phyloP scores from a whole-genome alignment of 1,140 invertebrate species.

The Acromyrmex charruanus region DNA sequence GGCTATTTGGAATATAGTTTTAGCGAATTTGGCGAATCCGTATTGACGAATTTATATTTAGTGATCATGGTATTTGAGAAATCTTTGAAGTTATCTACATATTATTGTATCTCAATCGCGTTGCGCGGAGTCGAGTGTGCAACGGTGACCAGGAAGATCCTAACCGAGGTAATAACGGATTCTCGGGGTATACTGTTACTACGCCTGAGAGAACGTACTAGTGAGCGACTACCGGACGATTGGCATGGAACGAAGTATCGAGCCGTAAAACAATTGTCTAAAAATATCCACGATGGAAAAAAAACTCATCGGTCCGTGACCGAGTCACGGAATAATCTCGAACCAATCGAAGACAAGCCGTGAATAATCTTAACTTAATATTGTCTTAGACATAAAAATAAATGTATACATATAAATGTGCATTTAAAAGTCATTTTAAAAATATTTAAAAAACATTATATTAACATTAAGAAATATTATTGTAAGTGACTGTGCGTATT shows the following conservation, averaged over 20 bases:
- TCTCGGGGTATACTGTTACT: conserved; percentile 82
- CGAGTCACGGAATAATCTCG: conserved; percentile 41
- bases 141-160: conserved; percentile 72
- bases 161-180: conserved; percentile 81
- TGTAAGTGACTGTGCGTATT: not conserved
- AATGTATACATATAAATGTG: not conserved
- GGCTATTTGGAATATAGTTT: not conserved
- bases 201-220: conserved; percentile 74
- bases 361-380: conserved; percentile 39
- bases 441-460: not conserved
- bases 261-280: conserved; percentile 73
- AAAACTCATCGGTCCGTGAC: conserved; percentile 18
- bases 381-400: not conserved
- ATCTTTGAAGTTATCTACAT: not conserved
- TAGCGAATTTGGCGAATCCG: not conserved
- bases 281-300: conserved; percentile 27
- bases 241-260: conserved; percentile 77
- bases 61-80: not conserved
- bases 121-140: conserved; percentile 44
- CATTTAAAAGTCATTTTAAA: not conserved
- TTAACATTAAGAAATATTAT: conserved; percentile 5
- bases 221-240: conserved; percentile 72
- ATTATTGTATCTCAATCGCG: conserved; percentile 7
- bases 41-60: not conserved
- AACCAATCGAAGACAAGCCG: conserved; percentile 49